These are phyloP conservation scores for Taxidea taxus DNA, from an alignment of 2,113 vertebrate species.

Conservation along the genomic window DNA sequence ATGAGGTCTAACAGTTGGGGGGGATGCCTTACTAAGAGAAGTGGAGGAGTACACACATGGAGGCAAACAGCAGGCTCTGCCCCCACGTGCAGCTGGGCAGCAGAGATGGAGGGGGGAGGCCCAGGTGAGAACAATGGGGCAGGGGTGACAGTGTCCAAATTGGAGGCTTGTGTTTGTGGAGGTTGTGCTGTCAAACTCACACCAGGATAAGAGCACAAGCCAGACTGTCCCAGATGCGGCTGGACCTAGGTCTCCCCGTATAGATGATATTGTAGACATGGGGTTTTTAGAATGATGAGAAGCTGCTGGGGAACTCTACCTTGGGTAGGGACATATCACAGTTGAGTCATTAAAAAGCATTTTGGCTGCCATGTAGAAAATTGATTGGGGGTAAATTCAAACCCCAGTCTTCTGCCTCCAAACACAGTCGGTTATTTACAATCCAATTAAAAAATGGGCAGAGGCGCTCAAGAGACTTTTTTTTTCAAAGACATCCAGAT, in stretches of 20 bases:
- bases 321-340: not conserved
- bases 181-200: not conserved
- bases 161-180: no score
- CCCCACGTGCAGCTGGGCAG: not conserved
- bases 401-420: not conserved
- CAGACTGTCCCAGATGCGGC: not conserved
- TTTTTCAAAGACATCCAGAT: not conserved
- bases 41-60: no score
- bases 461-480: not conserved
- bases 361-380: not conserved
- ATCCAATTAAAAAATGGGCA: not conserved
- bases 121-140: not conserved
- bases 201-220: not conserved
- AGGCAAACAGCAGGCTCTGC: not conserved
- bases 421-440: not conserved
- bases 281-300: not conserved
- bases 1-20: not conserved
- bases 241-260: not conserved
- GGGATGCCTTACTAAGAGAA: not conserved
- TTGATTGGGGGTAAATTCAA: not conserved
- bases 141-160: fast-evolving
- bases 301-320: not conserved
- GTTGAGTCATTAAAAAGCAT: not conserved
- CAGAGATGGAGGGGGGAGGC: not conserved
- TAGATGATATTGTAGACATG: not conserved